phyloP scores from a whole-genome alignment of 2,888 invertebrate species.

The Harpagoxenus sublaevis region DNA sequence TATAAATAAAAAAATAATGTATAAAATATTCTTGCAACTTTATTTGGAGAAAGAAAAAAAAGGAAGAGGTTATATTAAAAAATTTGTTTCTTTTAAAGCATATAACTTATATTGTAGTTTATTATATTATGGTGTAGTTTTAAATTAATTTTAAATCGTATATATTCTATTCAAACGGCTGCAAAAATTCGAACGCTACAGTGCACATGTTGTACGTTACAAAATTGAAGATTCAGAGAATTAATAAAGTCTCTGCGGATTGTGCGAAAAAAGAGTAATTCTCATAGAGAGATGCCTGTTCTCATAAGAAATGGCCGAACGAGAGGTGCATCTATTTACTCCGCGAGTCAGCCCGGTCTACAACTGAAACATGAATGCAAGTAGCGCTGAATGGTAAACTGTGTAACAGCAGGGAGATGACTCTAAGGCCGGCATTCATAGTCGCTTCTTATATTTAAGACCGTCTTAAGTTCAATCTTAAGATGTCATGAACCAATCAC shows the following conservation, averaged over 20 bases:
- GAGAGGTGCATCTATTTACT: slow-evolving; percentile 29
- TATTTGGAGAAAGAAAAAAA: neutral
- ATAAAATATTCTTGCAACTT: neutral
- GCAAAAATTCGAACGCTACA: neutral
- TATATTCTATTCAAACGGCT: neutral
- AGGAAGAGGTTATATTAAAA: neutral
- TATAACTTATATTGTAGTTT: too few relatives aligned
- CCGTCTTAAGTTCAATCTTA: too few relatives aligned
- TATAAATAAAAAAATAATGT: neutral
- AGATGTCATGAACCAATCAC: too few relatives aligned
- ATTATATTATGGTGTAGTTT: neutral
- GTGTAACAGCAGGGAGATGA: slow-evolving; percentile 29
- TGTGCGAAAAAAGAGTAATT: neutral
- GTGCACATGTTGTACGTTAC: neutral
- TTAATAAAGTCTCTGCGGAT: neutral
- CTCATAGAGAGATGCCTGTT: neutral
- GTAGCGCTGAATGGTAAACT: slow-evolving; percentile 43
- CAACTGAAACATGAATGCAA: slow-evolving; percentile 46
- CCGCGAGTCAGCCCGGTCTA: neutral
- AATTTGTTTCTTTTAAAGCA: neutral
- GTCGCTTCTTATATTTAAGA: too few relatives aligned
- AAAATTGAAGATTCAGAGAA: neutral
- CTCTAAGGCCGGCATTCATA: too few relatives aligned
- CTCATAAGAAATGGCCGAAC: slow-evolving; percentile 35
- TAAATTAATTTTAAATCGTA: neutral